These are phyloP conservation scores for Macrotus californicus DNA, from an alignment of 2,113 vertebrate genomes.

Conservation along the genomic window DNA sequence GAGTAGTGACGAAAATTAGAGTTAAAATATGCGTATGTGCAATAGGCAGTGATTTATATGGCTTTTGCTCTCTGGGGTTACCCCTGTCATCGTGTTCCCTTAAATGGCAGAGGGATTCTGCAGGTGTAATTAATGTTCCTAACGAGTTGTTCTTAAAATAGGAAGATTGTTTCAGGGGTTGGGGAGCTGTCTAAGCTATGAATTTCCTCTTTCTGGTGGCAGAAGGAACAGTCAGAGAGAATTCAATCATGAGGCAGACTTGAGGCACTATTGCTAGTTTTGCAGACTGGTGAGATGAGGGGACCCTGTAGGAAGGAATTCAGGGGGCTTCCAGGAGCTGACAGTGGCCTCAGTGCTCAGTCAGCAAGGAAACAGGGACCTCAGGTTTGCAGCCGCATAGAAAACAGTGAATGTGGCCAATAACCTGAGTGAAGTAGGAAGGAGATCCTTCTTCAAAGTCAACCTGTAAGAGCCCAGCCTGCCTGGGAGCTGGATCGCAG, in stretches of 20 bases:
- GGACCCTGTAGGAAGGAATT: background rate
- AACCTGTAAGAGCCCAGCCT: background rate
- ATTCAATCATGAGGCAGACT: background rate
- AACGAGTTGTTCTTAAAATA: background rate
- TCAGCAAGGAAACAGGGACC: background rate
- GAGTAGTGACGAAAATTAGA: background rate
- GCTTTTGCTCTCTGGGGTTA: background rate
- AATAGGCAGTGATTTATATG: background rate
- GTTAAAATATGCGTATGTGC: background rate
- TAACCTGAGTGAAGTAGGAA: background rate
- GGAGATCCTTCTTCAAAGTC: background rate
- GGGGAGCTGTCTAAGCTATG: background rate
- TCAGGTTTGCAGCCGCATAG: background rate
- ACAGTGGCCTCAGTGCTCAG: background rate
- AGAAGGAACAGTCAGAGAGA: background rate
- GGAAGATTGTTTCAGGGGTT: background rate
- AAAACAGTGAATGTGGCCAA: background rate
- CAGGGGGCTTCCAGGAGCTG: background rate
- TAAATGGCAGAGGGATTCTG: background rate
- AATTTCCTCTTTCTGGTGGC: background rate
- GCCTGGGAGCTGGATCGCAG: background rate
- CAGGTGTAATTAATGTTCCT: background rate
- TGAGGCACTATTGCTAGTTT: background rate
- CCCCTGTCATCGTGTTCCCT: background rate
- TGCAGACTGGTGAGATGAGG: background rate